Evolutionary conservation across 2,888 invertebrate species (phyloP).

Genomic region (Agrochola litura): DNA sequence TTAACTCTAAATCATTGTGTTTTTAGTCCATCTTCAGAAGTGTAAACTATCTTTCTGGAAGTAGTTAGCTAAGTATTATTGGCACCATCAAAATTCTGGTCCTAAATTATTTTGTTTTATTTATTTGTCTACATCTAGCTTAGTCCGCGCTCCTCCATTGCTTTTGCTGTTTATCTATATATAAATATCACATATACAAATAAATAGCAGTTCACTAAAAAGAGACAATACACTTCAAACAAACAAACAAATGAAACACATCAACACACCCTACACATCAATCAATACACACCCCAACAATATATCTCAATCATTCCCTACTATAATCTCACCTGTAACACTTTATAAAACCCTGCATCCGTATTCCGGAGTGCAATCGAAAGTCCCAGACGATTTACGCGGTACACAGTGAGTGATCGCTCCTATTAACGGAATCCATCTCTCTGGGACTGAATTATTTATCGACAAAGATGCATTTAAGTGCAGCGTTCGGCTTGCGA

Average conservation of each 20-base stretch:
- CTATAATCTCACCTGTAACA: slow-evolving; percentile 65
- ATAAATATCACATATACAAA: neutral
- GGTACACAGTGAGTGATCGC: slow-evolving; percentile 80
- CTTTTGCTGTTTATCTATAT: too few species aligned
- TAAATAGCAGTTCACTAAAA: neutral
- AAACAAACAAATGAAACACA: slow-evolving; percentile 9
- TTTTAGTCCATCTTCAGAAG: too few species aligned
- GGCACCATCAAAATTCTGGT: too few species aligned
- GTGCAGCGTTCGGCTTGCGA: slow-evolving; percentile 67
- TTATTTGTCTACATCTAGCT: too few species aligned
- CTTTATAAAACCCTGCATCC: slow-evolving; percentile 65
- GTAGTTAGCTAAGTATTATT: too few species aligned
- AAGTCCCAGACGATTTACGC: slow-evolving; percentile 87
- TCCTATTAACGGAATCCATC: slow-evolving; percentile 83
- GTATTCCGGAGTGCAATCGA: slow-evolving; percentile 77
- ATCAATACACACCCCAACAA: slow-evolving; percentile 41
- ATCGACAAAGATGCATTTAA: slow-evolving; percentile 80
- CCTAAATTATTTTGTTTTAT: too few species aligned
- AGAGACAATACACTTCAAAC: slow-evolving; percentile 7
- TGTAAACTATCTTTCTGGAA: too few species aligned
- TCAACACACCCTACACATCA: slow-evolving; percentile 23
- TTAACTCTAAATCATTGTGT: too few species aligned
- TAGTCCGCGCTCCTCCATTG: too few species aligned
- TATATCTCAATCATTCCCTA: slow-evolving; percentile 64
- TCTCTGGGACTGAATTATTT: slow-evolving; percentile 82